Percentiles rank a stretch among this genome's conserved stretches.
These are phyloP conservation scores for Boulengerochromis microlepis DNA, from an alignment of 2,113 vertebrate species.

Conservation along the genomic window DNA sequence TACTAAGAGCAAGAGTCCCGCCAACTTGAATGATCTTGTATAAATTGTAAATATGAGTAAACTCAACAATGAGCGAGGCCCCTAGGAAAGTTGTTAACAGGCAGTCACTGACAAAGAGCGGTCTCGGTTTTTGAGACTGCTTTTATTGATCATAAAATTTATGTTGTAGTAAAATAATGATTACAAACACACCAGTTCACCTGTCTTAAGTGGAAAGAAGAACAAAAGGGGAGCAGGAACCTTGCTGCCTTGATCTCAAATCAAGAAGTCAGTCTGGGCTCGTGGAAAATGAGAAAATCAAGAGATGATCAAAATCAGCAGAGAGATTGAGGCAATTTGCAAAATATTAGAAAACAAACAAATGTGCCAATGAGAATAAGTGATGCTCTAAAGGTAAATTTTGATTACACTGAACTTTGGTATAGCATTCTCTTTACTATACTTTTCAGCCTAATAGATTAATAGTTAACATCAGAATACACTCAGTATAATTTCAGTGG, in stretches of 20 bases:
- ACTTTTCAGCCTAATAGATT: not conserved
- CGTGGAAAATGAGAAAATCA: not conserved
- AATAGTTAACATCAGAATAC: not conserved
- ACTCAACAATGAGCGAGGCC: not conserved
- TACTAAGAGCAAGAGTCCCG: not conserved
- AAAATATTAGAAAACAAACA: not conserved
- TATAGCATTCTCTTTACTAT: not conserved
- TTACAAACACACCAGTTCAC: not conserved
- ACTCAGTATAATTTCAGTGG: not conserved
- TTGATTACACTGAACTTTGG: not conserved
- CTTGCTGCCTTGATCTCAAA: not conserved
- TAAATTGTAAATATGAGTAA: not conserved
- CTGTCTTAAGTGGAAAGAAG: not conserved
- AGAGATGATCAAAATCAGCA: not conserved
- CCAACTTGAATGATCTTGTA: not conserved
- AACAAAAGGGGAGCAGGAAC: not conserved
- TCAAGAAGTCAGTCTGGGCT: not conserved
- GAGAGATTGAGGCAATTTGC: not conserved
- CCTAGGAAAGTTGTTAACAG: not conserved
- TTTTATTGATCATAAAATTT: not conserved
- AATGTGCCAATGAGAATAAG: not conserved
- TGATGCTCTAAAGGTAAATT: not conserved
- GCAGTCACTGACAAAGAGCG: not conserved
- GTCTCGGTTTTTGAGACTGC: not conserved
- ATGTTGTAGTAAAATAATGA: not conserved